phyloP scores from a whole-genome alignment of 2,888 invertebrate species.

The Andrena minutula region DNA sequence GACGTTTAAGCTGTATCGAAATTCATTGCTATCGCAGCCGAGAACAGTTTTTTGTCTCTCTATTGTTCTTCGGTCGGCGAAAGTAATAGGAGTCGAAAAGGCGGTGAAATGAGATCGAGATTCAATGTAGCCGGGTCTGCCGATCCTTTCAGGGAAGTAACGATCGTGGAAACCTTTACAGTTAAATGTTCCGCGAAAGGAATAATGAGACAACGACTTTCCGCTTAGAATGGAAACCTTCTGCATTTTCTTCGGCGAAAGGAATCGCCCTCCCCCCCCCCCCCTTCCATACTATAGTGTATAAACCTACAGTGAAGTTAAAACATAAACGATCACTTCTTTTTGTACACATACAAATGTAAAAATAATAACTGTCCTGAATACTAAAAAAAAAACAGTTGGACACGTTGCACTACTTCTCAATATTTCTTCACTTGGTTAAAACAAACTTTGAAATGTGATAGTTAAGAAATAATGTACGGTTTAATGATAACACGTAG shows the following conservation, averaged over 20 bases:
- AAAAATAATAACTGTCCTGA: neutral
- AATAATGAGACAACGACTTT: slow-evolving; percentile 48
- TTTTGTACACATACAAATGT: neutral
- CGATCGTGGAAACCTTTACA: slow-evolving; percentile 87
- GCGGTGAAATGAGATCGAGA: slow-evolving; percentile 85
- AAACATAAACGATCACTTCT: neutral
- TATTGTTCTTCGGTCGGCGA: slow-evolving; percentile 36
- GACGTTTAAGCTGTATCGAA: slow-evolving; percentile 51
- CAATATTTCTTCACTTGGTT: neutral
- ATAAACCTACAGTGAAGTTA: neutral
- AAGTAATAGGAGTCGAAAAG: slow-evolving; percentile 60
- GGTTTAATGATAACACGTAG: neutral
- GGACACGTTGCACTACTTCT: neutral
- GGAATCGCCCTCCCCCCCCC: no score
- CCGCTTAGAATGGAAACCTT: slow-evolving; percentile 31
- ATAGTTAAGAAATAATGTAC: neutral
- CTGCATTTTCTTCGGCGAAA: slow-evolving; percentile 1
- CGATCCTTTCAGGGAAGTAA: slow-evolving; percentile 88
- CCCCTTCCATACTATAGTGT: neutral
- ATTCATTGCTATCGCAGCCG: slow-evolving; percentile 43
- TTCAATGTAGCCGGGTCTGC: slow-evolving; percentile 86
- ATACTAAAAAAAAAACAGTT: neutral
- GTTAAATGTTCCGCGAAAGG: slow-evolving; percentile 85
- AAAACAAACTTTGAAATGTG: neutral
- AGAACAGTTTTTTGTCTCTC: slow-evolving; percentile 40